These are phyloP conservation scores for Arbacia lixula DNA, from an alignment of 53 echinoderm and acorn worm genomes.

Conservation along the genomic window DNA sequence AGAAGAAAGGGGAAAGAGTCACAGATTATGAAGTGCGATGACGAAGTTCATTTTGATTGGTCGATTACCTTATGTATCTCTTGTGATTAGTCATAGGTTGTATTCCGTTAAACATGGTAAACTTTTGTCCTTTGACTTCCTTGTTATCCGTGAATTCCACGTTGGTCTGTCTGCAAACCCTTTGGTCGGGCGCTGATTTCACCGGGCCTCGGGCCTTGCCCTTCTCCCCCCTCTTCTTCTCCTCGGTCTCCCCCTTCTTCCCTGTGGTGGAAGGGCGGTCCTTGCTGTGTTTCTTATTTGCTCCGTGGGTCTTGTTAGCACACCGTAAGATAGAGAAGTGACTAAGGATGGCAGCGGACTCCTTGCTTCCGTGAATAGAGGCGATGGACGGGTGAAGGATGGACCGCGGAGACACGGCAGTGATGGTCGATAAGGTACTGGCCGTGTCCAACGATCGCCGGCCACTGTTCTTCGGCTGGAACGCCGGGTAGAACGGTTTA, in stretches of 20 bases:
- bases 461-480: not conserved
- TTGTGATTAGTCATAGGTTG: slow-evolving; percentile 12
- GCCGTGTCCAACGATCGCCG: not conserved
- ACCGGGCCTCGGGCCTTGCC: not conserved
- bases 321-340: slow-evolving; percentile 4
- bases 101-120: slow-evolving; percentile 11
- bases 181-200: not conserved
- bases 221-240: not conserved
- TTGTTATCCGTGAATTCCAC: not conserved
- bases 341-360: slow-evolving; percentile 9
- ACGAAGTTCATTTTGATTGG: too few species aligned
- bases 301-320: not conserved
- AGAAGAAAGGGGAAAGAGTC: too few species aligned
- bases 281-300: not conserved
- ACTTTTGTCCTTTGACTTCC: slow-evolving; percentile 21
- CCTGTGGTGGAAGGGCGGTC: not conserved
- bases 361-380: slow-evolving; percentile 20
- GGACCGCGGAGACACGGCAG: slow-evolving; percentile 11
- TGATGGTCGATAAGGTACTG: not conserved
- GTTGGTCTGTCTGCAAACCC: slow-evolving; percentile 4
- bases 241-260: not conserved
- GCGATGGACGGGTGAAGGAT: slow-evolving; percentile 50
- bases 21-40: too few species aligned
- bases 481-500: not conserved
- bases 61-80: slow-evolving; percentile 11